Base-by-base conservation (phyloP, 1,140 invertebrate species). In the Pinna nobilis region DNA sequence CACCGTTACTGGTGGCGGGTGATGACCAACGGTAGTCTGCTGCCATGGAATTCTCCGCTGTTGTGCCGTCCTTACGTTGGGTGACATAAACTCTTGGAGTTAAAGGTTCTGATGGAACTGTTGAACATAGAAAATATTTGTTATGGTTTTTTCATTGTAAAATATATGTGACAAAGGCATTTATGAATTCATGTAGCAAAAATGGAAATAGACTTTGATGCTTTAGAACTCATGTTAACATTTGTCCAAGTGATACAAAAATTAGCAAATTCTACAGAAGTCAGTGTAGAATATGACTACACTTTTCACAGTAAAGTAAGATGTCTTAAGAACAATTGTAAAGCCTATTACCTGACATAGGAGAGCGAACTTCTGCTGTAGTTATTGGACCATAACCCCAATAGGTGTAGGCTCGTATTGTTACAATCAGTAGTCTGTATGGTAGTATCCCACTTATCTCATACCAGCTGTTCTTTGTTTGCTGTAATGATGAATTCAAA, bases 341-440 rank as follows among this genome's bases (percentile, higher is more conserved):
- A 6, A 33, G 30, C 55, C 15, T 57, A n/a, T 79, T 77, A 88
- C 86, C 81, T 60, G 87, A 87, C 83, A 87, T 86, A 30, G 91
- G 87, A 7, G 87, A 85, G 25, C 81, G 60, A 0, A 87, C 9
- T 6, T 59, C 74, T 1, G 77, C 71, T 1, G 80, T 70, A 0
- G 93, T 92, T 30, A 91, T 90, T 9, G 90, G 86, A 0, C 94
- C 93, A 7, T 93, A 91, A 35, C 94, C 94, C 95, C 96, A 97
- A 77, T 94, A 94, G 0, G 95, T 96, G 76, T 94, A 94, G 0
- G 95, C 93, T 60, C 93, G 92, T 1, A 97, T 91, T 0, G 76
- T 78, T 3, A 85, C 74, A 1, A 50, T 75, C 39, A 85, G 44
- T 70, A 66, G 39, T 6, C 78, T 83, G 51, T 80, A 85, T 5